Percentiles rank a stretch among this genome's conserved stretches.
These are phyloP conservation scores for Rhynchonycteris naso DNA, from an alignment of 2,797 vertebrate genomes.

Conservation along the genomic window DNA sequence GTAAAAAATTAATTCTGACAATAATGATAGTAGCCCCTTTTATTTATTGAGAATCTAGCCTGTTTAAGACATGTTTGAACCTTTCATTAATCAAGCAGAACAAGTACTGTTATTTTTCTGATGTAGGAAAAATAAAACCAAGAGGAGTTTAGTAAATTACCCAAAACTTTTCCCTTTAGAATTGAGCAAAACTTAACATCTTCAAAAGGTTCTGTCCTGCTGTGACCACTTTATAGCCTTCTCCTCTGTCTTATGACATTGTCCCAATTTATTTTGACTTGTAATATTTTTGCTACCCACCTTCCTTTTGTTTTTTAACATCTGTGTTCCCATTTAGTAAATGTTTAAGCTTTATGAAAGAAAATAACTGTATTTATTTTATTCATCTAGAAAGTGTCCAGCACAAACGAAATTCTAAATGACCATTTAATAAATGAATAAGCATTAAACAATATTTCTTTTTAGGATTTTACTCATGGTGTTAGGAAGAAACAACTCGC, in stretches of 20 bases:
- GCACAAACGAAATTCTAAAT: not conserved
- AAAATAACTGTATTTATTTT: not conserved
- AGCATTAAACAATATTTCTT: not conserved
- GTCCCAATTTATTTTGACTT: not conserved
- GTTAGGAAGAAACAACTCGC: not conserved
- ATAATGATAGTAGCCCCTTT: not conserved
- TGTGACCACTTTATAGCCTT: not conserved
- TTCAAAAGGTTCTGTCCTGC: not conserved
- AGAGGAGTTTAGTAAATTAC: not conserved
- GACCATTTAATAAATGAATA: not conserved
- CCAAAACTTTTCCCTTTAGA: not conserved
- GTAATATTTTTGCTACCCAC: not conserved
- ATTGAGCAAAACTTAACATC: not conserved
- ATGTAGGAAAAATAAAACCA: not conserved
- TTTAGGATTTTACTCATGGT: not conserved
- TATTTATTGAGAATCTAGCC: not conserved
- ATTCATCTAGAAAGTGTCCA: not conserved
- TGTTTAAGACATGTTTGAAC: not conserved
- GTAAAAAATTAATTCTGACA: not conserved
- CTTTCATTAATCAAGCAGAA: not conserved
- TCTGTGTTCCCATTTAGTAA: not conserved
- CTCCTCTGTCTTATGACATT: not conserved
- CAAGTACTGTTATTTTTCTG: not conserved
- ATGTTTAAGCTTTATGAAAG: not conserved
- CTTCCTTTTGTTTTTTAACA: not conserved